Percentiles rank a stretch among this genome's conserved stretches.
Conservation (phyloP, 2,888 invertebrate species). For the Drosophila anomelani region DNA sequence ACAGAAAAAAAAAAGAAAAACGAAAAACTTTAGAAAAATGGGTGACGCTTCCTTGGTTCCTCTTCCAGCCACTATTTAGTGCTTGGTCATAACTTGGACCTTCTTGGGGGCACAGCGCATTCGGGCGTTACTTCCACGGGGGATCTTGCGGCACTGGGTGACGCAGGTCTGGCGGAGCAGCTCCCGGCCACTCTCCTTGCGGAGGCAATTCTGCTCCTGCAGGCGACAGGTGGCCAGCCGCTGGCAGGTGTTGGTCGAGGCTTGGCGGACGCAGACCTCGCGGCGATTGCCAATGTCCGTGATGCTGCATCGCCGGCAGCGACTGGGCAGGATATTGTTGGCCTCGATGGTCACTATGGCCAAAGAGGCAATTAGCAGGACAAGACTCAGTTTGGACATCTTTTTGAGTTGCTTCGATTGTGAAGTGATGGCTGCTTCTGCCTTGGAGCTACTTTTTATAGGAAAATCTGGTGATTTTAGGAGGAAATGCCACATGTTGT, state of each 20-base stretch:
- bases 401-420: not conserved
- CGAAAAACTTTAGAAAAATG: conserved; percentile 2
- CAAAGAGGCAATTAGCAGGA: conserved; percentile 49
- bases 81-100: conserved; percentile 3
- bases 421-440: conserved; percentile 8
- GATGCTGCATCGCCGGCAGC: conserved; percentile 49
- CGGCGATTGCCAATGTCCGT: conserved; percentile 38
- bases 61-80: not conserved
- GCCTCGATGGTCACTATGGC: conserved; percentile 41
- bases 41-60: not conserved
- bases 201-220: conserved; percentile 67
- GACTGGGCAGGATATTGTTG: conserved; percentile 3
- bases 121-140: conserved; percentile 9
- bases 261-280: conserved; percentile 58
- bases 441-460: not conserved
- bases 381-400: conserved; percentile 52
- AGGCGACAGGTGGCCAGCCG: conserved; percentile 58
- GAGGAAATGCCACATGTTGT: not conserved
- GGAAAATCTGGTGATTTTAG: not conserved
- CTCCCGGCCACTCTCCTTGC: conserved; percentile 25
- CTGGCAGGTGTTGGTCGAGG: conserved; percentile 51
- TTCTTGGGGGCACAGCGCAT: conserved; percentile 40
- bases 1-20: not conserved
- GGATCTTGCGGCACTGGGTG: conserved; percentile 41
- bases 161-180: conserved; percentile 6